phyloP scores from a whole-genome alignment of 1,140 invertebrate species.

The Lepeophtheirus salmonis region DNA sequence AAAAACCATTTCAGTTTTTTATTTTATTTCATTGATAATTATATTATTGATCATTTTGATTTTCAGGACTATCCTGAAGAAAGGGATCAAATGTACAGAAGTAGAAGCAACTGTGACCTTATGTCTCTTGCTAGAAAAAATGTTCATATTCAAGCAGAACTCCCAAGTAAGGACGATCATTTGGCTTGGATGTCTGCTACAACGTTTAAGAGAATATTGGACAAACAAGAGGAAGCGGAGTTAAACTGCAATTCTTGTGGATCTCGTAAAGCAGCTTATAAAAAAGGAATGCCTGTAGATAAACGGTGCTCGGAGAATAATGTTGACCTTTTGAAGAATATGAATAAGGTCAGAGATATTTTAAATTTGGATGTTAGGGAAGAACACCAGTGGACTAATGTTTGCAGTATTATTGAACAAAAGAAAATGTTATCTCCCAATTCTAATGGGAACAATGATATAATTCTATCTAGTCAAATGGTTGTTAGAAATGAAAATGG shows the following conservation, averaged over 20 bases:
- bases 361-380: background rate
- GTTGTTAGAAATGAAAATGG: background rate
- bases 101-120: background rate
- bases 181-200: background rate
- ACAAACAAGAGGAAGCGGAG: background rate
- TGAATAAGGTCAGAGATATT: background rate
- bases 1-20: too few relatives aligned
- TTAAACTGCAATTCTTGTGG: background rate
- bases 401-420: background rate
- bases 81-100: background rate
- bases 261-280: too few relatives aligned
- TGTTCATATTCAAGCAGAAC: background rate
- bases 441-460: background rate
- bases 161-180: background rate
- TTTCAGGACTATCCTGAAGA: background rate
- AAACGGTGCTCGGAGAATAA: background rate
- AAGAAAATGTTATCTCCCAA: too few relatives aligned
- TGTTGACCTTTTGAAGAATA: background rate
- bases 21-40: too few relatives aligned
- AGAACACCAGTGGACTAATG: background rate
- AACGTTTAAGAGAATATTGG: background rate
- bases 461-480: background rate
- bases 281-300: background rate
- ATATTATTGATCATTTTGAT: background rate
- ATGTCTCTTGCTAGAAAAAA: background rate